Conservation (phyloP, 1,140 invertebrate genomes). For the Drosophila yakuba region DNA sequence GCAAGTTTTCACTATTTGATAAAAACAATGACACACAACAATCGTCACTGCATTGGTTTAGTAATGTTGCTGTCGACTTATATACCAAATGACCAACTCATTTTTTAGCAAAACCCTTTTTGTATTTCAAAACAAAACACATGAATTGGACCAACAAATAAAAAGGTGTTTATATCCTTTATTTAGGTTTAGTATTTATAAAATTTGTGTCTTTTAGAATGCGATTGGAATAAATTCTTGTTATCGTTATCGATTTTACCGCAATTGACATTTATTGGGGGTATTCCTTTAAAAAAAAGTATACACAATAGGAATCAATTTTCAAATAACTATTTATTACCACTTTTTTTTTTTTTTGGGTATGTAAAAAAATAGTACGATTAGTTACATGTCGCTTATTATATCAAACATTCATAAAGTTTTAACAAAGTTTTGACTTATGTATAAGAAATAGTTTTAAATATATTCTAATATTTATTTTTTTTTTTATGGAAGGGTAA, state of each 20-base stretch:
- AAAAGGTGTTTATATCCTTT: neutral
- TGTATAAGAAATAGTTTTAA: no score
- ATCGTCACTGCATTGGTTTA: neutral
- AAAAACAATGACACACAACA: slow-evolving; percentile 30
- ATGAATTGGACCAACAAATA: slow-evolving; percentile 1
- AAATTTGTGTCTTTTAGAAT: slow-evolving; percentile 6
- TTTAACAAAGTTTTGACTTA: no score
- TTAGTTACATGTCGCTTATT: no score
- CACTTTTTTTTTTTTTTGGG: no score
- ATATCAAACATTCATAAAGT: no score
- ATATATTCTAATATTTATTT: no score
- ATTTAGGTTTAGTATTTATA: slow-evolving; percentile 4
- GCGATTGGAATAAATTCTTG: slow-evolving; percentile 8
- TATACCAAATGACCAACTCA: neutral
- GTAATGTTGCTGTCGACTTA: no score
- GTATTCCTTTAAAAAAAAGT: neutral
- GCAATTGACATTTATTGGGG: neutral
- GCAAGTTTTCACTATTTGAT: slow-evolving; percentile 15
- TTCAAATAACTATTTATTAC: no score
- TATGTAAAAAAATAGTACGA: no score
- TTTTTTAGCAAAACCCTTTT: neutral
- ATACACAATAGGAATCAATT: no score
- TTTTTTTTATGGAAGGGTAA: no score
- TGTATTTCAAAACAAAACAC: neutral
- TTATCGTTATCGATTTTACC: slow-evolving; percentile 4